These are phyloP conservation scores for Megalurothrips usitatus DNA, from an alignment of 2,888 invertebrate species.

Conservation along the genomic window DNA sequence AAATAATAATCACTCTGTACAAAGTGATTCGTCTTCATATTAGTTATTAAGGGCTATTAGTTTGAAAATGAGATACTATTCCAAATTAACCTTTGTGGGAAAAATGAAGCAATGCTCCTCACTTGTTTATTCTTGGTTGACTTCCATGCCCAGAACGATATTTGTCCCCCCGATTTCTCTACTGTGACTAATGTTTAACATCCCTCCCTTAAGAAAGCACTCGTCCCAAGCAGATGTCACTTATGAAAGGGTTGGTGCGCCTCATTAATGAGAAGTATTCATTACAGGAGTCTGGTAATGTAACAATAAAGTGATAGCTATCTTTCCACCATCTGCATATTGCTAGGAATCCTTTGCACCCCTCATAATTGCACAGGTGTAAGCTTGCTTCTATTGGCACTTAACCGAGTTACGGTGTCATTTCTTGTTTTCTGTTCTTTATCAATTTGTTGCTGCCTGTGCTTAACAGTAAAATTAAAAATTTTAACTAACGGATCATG, in stretches of 20 bases:
- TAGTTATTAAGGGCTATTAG: too few relatives aligned
- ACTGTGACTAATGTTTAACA: not conserved
- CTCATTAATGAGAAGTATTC: not conserved
- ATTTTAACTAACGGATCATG: not conserved
- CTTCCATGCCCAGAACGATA: not conserved
- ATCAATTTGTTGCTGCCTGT: too few relatives aligned
- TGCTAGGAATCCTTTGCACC: constrained; percentile 8
- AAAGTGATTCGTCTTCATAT: too few relatives aligned
- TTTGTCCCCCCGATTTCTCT: not conserved
- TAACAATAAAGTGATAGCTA: not conserved
- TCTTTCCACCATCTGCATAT: not conserved
- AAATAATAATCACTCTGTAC: too few relatives aligned
- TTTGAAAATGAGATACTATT: too few relatives aligned
- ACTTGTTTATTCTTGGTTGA: not conserved
- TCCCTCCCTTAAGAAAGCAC: not conserved
- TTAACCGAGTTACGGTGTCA: not conserved
- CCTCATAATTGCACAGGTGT: constrained; percentile 8
- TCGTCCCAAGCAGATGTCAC: not conserved
- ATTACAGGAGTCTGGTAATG: not conserved
- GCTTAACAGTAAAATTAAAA: not conserved
- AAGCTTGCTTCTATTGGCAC: constrained; percentile 20
- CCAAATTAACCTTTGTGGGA: too few relatives aligned
- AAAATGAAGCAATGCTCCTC: too few relatives aligned
- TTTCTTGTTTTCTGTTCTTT: not conserved
- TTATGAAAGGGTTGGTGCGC: not conserved